phyloP scores from a whole-genome alignment of 53 echinoderm and acorn worm genomes.

The Hippasteria phrygiana region DNA sequence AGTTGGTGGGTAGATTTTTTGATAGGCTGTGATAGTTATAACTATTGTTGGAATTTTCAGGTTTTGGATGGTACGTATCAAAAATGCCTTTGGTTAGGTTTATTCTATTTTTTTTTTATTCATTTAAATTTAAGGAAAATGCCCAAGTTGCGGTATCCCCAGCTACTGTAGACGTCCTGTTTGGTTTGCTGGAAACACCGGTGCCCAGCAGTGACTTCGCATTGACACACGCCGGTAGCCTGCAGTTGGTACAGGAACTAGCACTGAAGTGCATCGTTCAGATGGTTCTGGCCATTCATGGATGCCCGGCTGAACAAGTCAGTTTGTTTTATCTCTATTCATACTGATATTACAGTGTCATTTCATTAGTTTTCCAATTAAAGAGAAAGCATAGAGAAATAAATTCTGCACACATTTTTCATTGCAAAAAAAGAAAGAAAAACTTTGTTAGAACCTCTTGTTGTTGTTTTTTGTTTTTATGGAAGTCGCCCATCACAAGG shows the following conservation, averaged over 20 bases:
- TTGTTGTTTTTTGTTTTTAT: too few relatives aligned
- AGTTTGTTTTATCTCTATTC: slow-evolving; percentile 10
- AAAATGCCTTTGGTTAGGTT: too few relatives aligned
- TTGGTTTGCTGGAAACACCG: slow-evolving; percentile 71
- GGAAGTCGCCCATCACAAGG: too few relatives aligned
- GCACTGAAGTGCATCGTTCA: slow-evolving; percentile 82
- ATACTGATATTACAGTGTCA: neutral
- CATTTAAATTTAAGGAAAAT: slow-evolving; percentile 71
- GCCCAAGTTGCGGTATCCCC: slow-evolving; percentile 88
- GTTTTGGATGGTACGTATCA: too few relatives aligned
- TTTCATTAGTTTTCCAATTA: too few relatives aligned
- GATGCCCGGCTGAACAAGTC: slow-evolving; percentile 87
- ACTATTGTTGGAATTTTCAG: too few relatives aligned
- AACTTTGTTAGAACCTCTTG: too few relatives aligned
- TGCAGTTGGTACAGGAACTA: slow-evolving; percentile 65
- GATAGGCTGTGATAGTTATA: too few relatives aligned
- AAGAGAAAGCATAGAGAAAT: neutral
- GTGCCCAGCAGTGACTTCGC: slow-evolving; percentile 46
- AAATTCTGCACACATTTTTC: neutral
- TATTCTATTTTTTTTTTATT: neutral
- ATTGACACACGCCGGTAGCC: slow-evolving; percentile 52
- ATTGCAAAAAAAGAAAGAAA: too few relatives aligned
- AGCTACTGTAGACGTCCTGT: slow-evolving; percentile 85
- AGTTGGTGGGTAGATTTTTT: too few relatives aligned
- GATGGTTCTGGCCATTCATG: slow-evolving; percentile 89